A percentile compares a stretch with the other conserved stretches of the same genome.
Conservation (phyloP, 2,888 invertebrate species). For the Polia nebulosa region DNA sequence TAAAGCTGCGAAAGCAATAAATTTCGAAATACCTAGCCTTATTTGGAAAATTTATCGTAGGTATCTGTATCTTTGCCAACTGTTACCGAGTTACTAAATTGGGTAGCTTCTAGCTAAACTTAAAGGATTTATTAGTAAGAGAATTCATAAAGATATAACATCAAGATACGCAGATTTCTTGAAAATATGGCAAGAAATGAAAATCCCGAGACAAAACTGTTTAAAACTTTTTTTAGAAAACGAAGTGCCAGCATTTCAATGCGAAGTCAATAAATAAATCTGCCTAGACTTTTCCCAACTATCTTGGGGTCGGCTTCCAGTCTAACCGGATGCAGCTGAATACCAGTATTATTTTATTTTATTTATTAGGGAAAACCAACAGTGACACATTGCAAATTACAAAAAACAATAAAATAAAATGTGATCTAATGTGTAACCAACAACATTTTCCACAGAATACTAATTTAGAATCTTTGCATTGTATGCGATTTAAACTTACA, state of each 20-base stretch:
- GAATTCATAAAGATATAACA: constrained; percentile 36
- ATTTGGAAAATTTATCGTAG: constrained; percentile 49
- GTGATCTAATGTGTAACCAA: no score
- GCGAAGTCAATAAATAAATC: no score
- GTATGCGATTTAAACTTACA: no score
- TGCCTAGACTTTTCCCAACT: no score
- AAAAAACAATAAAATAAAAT: no score
- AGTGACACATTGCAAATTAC: no score
- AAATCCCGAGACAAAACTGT: neutral
- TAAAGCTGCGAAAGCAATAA: constrained; percentile 48
- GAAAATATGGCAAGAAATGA: neutral
- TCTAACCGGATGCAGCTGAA: no score
- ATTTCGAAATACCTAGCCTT: constrained; percentile 49
- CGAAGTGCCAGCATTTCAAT: neutral
- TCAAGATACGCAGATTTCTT: neutral
- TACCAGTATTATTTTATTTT: no score
- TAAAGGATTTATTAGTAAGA: constrained; percentile 31
- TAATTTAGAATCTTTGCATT: no score
- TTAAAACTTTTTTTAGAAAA: neutral
- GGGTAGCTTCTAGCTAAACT: constrained; percentile 26
- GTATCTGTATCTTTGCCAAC: constrained; percentile 42
- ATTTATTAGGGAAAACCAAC: no score
- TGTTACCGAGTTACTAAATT: constrained; percentile 35
- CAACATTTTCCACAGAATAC: no score
- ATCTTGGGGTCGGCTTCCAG: no score